Percentiles rank a stretch among this genome's conserved stretches.
These are phyloP conservation scores for Limnodromus scolopaceus DNA, from an alignment of 2,797 vertebrate species.

Conservation along the genomic window DNA sequence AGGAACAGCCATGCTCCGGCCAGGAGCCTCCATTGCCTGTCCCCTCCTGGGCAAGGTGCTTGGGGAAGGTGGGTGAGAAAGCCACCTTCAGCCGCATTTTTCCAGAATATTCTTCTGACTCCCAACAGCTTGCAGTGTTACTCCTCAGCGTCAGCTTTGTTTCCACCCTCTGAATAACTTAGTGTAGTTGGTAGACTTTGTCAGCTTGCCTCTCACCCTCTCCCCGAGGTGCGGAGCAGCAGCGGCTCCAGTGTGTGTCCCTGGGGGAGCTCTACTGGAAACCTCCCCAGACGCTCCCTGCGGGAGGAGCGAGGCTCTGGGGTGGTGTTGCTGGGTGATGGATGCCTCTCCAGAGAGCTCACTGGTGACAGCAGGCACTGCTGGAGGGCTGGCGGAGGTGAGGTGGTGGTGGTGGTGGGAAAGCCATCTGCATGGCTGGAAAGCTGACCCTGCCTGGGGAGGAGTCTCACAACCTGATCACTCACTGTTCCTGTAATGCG, in stretches of 20 bases:
- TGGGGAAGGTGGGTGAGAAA: background rate
- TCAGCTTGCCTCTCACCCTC: background rate
- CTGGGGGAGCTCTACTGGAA: background rate
- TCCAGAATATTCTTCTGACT: background rate
- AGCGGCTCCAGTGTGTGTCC: background rate
- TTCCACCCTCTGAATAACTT: background rate
- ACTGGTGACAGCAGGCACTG: background rate
- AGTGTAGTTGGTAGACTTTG: background rate
- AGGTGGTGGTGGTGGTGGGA: background rate
- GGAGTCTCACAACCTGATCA: accelerated
- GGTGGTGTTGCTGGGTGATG: background rate
- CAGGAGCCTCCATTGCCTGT: background rate
- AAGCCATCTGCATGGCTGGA: background rate
- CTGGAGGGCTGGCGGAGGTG: background rate
- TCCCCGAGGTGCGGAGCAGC: background rate
- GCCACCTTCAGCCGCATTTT: background rate
- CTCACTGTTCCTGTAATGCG: background rate
- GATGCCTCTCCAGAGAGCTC: background rate
- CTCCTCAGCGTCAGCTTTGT: background rate
- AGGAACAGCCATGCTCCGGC: background rate
- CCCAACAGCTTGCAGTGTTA: background rate
- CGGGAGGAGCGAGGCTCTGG: background rate
- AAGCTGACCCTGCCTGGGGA: background rate
- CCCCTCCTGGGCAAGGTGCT: background rate
- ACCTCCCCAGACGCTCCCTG: background rate